Conservation (phyloP, 1,140 invertebrate genomes). For the Penaeus vannamei region DNA sequence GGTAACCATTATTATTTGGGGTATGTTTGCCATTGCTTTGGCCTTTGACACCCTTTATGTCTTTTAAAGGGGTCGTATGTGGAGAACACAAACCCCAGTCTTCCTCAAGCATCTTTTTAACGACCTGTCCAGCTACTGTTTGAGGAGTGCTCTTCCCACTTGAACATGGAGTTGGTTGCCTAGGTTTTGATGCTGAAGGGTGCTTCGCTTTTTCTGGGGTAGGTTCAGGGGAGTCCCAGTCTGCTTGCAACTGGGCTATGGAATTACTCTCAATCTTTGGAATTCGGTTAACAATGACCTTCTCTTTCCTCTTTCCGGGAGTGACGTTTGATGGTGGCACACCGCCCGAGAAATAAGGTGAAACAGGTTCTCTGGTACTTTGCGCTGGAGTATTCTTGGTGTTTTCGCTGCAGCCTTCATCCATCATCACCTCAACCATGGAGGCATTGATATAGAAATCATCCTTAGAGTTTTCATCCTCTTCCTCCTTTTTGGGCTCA, state of each 20-base stretch:
- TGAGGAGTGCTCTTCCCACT: not conserved
- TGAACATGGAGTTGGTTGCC: not conserved
- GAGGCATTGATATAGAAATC: conserved; percentile 48
- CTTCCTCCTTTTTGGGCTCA: not conserved
- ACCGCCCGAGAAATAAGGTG: conserved; percentile 4
- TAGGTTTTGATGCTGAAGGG: too few relatives aligned
- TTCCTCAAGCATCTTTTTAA: not conserved
- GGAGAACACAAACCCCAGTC: not conserved
- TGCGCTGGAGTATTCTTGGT: not conserved
- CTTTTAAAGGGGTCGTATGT: not conserved
- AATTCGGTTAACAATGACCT: not conserved
- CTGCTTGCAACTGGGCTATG: conserved; percentile 11
- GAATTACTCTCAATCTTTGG: not conserved
- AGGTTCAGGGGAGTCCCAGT: conserved; percentile 16
- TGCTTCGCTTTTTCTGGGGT: not conserved
- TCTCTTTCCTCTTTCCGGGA: conserved; percentile 8
- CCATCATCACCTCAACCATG: conserved; percentile 49
- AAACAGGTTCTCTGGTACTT: not conserved
- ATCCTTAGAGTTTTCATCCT: not conserved
- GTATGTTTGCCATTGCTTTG: not conserved
- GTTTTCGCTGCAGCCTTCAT: not conserved
- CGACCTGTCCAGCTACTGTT: not conserved
- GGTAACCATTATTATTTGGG: not conserved
- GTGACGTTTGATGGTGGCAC: not conserved
- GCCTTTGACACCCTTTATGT: not conserved